Base-by-base conservation (phyloP, 1,140 invertebrate species). In the Megalopta genalis region DNA sequence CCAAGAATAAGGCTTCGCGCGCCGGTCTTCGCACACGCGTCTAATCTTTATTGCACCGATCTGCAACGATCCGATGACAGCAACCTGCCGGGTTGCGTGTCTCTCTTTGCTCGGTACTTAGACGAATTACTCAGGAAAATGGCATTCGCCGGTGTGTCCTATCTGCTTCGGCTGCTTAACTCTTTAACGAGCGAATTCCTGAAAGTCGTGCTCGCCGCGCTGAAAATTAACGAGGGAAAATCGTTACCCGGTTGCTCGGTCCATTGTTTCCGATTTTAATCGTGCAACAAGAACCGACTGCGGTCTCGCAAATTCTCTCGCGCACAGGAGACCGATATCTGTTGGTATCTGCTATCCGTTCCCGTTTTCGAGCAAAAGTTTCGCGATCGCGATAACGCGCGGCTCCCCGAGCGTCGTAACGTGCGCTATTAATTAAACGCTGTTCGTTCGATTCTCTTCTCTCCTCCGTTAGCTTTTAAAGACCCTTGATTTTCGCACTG, bases 41-140 rank as follows among this genome's bases (percentile, higher is more conserved):
- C 23, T 66, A 57, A 66, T 66, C 64, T 66, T 66, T 66, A 66
- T 66, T 46, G n/a, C 64, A 46, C 18, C 8, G 63, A 39, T 39
- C 8, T 42, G 21, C 63, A 65, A 23, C 21, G 63, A 65, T 65
- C 37, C 63, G 12, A n/a, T 16, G 64, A 63, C 18, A 63, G 5
- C 39, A 25, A 25, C 12, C 9, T 25, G 64, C 16, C 64, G 12
- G 27, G 6, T 46, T 63, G 16, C 27, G 12, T 42, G n/a, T 46
- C 37, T 46, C 64, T 66, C 64, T 66, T 66, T 66, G 12, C 64
- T 46, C 21, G 21, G 0, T 12, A 10, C 46, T 66, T 46, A 16
- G 23, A n/a, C 6, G 32, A 46, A 10, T 65, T 65, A 65, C 39
- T 65, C 63, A 23, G 5, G 37, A 21, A 42, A n/a, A 65, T 5